Evolutionary conservation across 2,113 vertebrate genomes (phyloP), one percentile per base, ranked within the genome.

Genomic region (Prunella himalayana): DNA sequence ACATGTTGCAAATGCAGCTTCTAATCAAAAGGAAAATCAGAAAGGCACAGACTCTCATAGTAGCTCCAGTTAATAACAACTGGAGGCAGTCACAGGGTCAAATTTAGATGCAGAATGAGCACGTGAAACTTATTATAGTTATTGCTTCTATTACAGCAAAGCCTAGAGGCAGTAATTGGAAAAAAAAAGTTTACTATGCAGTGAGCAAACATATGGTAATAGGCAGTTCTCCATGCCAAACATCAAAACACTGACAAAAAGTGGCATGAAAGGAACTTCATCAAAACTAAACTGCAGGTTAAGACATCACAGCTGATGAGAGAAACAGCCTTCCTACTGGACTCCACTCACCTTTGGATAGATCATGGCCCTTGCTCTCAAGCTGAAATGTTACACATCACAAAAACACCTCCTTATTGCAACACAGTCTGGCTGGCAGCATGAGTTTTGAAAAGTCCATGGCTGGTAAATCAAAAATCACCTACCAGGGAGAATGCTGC

Each of bases 61-160:
- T 14, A 77, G 76, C 79, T 91, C 22, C 60, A 94, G 60, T 50
- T 71, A 93, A 9, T 54, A 93, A 86, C 39, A 90, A 81, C 2
- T 83, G 69, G n/a, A 95, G 68, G 76, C 79, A 86, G 44, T 30
- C 45, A 53, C 33, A 79, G 31, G 44, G 53, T 89, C 89, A 95
- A 75, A 95, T 89, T 94, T 82, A 92, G 83, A 82, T 41, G 71
- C 51, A 42, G 79, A 90, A 90, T 15, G 22, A 92, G 69, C 82
- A 89, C 2, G 2, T 88, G 91, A 88, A 94, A 86, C 90, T 86
- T 91, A 88, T 95, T 92, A 88, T 1, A 35, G 45, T 56, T 90
- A 90, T 75, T 92, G 69, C 92, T 93, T 81, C 71, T 93, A 41
- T 42, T 86, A 86, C 64, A 68, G 68, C 16, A 80, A 87, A 92